These are phyloP conservation scores for Gymnopithys bicolor DNA, from an alignment of 2,797 vertebrate genomes.

Conservation along the genomic window DNA sequence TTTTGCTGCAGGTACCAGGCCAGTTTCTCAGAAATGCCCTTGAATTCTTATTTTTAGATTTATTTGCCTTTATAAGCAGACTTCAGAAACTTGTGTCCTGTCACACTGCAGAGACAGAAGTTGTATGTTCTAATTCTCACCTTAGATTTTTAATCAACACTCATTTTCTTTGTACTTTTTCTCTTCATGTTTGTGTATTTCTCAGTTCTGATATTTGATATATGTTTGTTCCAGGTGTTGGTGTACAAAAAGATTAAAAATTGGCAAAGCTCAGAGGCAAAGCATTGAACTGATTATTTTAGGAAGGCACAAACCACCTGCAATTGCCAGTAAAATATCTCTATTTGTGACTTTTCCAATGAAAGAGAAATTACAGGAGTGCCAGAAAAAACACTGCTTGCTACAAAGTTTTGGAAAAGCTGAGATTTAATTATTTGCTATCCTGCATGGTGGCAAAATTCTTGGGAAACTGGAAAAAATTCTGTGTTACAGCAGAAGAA, in stretches of 20 bases:
- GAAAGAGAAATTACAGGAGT: slow-evolving; percentile 59
- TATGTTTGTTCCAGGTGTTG: neutral
- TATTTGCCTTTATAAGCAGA: neutral
- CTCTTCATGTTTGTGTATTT: neutral
- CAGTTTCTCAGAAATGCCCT: neutral
- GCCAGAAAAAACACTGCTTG: slow-evolving; percentile 75
- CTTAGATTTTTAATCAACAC: neutral
- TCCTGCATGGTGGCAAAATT: neutral
- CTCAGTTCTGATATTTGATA: neutral
- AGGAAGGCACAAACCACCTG: neutral
- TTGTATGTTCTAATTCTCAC: neutral
- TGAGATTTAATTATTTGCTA: slow-evolving; percentile 76
- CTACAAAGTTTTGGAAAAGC: slow-evolving; percentile 83
- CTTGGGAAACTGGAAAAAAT: neutral
- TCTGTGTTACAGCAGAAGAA: neutral
- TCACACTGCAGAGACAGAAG: neutral
- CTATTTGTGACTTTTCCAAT: slow-evolving; percentile 64
- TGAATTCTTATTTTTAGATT: neutral
- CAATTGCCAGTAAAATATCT: slow-evolving; percentile 7
- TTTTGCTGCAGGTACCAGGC: neutral
- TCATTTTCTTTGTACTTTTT: neutral
- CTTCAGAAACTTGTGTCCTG: neutral
- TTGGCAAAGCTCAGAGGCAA: neutral
- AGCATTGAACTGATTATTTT: neutral
- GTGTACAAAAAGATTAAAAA: neutral